Percentiles rank a stretch among this genome's conserved stretches.
Evolutionary conservation across 2,888 invertebrate genomes (phyloP).

Genomic region (Heteropelma amictum): DNA sequence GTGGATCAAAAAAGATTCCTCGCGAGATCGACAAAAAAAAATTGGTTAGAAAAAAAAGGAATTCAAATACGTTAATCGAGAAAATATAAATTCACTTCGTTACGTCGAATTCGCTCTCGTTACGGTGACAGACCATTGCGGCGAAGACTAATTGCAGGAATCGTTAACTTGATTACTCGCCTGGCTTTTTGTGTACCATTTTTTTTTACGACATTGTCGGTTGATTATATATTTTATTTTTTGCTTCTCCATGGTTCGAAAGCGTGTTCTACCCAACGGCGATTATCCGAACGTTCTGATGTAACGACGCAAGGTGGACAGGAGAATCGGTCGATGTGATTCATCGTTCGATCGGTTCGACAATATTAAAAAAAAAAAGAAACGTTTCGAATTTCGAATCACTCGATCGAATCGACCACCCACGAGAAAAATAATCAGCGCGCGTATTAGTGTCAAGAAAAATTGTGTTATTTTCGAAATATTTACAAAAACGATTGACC

Average conservation of each 20-base stretch:
- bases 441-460: too few relatives aligned
- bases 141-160: constrained; percentile 50
- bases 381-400: constrained; percentile 27
- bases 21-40: neutral
- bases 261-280: constrained; percentile 31
- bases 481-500: too few relatives aligned
- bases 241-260: neutral
- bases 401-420: constrained; percentile 24
- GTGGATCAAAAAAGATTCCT: neutral
- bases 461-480: too few relatives aligned
- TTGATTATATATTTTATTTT: neutral
- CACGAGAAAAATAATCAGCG: neutral
- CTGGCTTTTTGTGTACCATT: too few relatives aligned
- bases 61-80: neutral
- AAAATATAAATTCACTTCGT: constrained; percentile 39
- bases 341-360: constrained; percentile 48
- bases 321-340: constrained; percentile 44
- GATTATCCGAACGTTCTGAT: constrained; percentile 59
- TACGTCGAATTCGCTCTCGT: constrained; percentile 17
- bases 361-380: constrained; percentile 29
- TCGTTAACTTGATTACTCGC: constrained; percentile 37
- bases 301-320: constrained; percentile 57
- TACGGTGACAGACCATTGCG: constrained; percentile 23
- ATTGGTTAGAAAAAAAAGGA: neutral
- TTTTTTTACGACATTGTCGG: neutral